Evolutionary conservation across 1,140 invertebrate species (phyloP).

Genomic region (Rhyzopertha dominica): DNA sequence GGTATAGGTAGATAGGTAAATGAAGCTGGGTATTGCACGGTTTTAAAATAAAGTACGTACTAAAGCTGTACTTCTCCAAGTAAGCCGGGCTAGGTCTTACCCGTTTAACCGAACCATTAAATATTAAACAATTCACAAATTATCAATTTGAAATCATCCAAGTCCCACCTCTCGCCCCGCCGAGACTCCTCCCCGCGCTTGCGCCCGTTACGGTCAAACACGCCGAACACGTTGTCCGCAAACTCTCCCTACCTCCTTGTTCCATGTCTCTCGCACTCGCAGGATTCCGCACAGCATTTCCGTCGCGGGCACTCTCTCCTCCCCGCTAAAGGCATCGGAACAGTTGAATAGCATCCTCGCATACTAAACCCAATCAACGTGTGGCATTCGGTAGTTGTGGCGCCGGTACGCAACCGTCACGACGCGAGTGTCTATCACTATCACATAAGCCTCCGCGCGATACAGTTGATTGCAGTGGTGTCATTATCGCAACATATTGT

Average conservation of each 20-base stretch:
- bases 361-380: slow-evolving; percentile 55
- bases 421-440: slow-evolving; percentile 43
- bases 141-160: slow-evolving; percentile 41
- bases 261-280: slow-evolving; percentile 26
- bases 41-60: too few relatives aligned
- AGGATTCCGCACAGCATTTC: slow-evolving; percentile 18
- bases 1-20: too few relatives aligned
- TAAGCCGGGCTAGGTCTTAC: too few relatives aligned
- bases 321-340: slow-evolving; percentile 15
- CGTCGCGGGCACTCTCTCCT: slow-evolving; percentile 24
- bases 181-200: slow-evolving; percentile 39
- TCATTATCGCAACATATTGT: slow-evolving; percentile 11
- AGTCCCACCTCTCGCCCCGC: slow-evolving; percentile 30
- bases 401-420: slow-evolving; percentile 39
- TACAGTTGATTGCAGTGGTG: slow-evolving; percentile 28
- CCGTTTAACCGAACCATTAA: too few relatives aligned
- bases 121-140: slow-evolving; percentile 46
- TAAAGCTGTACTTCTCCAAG: too few relatives aligned
- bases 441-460: slow-evolving; percentile 44
- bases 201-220: slow-evolving; percentile 31
- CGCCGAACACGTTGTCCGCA: slow-evolving; percentile 28
- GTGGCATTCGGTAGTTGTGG: slow-evolving; percentile 53
- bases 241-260: slow-evolving; percentile 33
- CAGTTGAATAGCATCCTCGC: slow-evolving; percentile 33
- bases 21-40: too few relatives aligned